Evolutionary conservation across 2,113 vertebrate genomes (phyloP).

Genomic region (Thymallus thymallus): DNA sequence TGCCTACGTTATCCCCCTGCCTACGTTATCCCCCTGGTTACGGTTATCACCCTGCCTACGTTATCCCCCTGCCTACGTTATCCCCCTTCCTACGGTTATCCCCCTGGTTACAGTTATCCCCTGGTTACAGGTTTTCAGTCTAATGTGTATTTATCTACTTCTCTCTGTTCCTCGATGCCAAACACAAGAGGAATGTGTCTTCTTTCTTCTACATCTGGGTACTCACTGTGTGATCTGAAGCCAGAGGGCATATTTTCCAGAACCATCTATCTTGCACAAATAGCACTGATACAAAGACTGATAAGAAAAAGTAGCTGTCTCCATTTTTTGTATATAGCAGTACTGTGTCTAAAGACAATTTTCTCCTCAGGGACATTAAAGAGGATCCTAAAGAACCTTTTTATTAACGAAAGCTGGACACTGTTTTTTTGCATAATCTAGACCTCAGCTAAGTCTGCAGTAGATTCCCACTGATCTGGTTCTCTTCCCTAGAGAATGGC

Average conservation of each 20-base stretch:
- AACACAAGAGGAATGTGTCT: not conserved
- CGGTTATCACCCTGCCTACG: too few species aligned
- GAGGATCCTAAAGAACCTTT: not conserved
- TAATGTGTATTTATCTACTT: not conserved
- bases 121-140: not conserved
- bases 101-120: too few species aligned
- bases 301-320: not conserved
- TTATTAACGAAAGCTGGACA: not conserved
- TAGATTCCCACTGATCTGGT: slow-evolving; percentile 7
- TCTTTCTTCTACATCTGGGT: not conserved
- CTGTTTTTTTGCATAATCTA: not conserved
- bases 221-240: not conserved
- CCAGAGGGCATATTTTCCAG: not conserved
- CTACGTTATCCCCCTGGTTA: not conserved
- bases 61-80: not conserved
- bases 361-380: too few species aligned
- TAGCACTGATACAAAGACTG: not conserved
- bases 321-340: too few species aligned
- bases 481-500: not conserved
- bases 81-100: not conserved
- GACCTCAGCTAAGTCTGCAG: not conserved
- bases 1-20: too few species aligned
- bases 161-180: not conserved
- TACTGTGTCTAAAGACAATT: too few species aligned
- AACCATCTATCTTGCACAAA: not conserved